Evolutionary conservation across 2,888 invertebrate species (phyloP).

Genomic region (Leptura quadrifasciata): DNA sequence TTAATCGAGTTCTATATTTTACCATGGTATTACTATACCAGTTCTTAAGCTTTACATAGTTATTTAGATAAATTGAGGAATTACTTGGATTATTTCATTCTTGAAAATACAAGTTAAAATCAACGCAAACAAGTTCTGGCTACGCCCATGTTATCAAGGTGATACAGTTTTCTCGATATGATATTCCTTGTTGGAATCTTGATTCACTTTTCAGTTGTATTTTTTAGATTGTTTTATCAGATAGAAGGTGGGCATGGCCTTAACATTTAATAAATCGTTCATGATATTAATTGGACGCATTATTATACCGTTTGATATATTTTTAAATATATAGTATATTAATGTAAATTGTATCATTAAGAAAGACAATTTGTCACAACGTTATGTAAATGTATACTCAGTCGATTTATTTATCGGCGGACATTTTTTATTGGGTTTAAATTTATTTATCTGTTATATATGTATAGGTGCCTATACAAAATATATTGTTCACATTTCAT

Average conservation of each 20-base stretch:
- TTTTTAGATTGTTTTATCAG: slow-evolving; percentile 62
- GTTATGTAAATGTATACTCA: slow-evolving; percentile 1
- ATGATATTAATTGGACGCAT: slow-evolving; percentile 49
- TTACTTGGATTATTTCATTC: too few relatives aligned
- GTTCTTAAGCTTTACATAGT: too few relatives aligned
- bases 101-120: not conserved
- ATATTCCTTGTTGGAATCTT: slow-evolving; percentile 50
- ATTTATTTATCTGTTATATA: not conserved
- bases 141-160: slow-evolving; percentile 61
- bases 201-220: slow-evolving; percentile 52
- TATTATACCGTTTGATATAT: slow-evolving; percentile 47
- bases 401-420: not conserved
- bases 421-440: not conserved
- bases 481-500: too few relatives aligned
- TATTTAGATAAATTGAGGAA: too few relatives aligned
- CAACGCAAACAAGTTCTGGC: slow-evolving; percentile 17
- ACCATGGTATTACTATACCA: too few relatives aligned
- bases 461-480: too few relatives aligned
- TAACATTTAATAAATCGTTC: slow-evolving; percentile 67
- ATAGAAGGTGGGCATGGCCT: slow-evolving; percentile 64
- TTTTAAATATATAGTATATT: slow-evolving; percentile 22
- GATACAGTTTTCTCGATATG: slow-evolving; percentile 67
- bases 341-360: slow-evolving; percentile 4
- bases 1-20: too few relatives aligned
- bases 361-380: slow-evolving; percentile 20